Evolutionary conservation across 2,113 vertebrate species (phyloP), one percentile per base, ranked within the genome.

Genomic region (Cichladusa arquata): DNA sequence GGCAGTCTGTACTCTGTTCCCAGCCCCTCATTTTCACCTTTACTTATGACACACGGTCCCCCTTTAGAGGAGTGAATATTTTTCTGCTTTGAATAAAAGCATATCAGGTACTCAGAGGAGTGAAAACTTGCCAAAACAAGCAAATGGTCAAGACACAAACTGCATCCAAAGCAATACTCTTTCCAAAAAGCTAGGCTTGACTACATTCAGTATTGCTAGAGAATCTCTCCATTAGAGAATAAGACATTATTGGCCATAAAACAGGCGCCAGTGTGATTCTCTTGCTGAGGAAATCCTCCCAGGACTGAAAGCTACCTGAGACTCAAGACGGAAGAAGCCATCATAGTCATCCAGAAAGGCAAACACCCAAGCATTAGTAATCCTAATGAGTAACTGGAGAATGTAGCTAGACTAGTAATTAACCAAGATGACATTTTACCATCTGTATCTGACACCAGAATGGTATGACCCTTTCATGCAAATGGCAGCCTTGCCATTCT

Each of bases 381-480:
- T 19, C 58, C 79, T 69, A 90, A 90, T 57, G 50, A 96, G 67
- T 77, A 93, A 97, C 24, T 38, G 19, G 54, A 88, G 81, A 95
- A 80, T 34, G 85, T 20, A 88, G 40, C 34, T 58, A 69, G 40
- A 76, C 73, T 34, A 93, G 81, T 31, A 88, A 86, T 78, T 84
- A 91, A 90, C 58, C 24, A n/a, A 73, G 88, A 83, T 36, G 72
- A 78, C 17, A 18, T 84, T 83, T 81, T 74, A 71, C 64, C 69
- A 60, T 67, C 26, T 28, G 4, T 34, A 93, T 28, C 31, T 81
- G 56, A 86, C 86, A 53, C 17, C 33, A 70, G 29, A 42, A 33
- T 84, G 72, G 47, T 86, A 20, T 88, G 71, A 84, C 67, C 34
- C 56, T 60, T 88, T 54, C 14, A 17, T 58, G 33, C 67, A 54